These are phyloP conservation scores for Exocentrus adspersus DNA, from an alignment of 2,888 invertebrate species.

Conservation along the genomic window DNA sequence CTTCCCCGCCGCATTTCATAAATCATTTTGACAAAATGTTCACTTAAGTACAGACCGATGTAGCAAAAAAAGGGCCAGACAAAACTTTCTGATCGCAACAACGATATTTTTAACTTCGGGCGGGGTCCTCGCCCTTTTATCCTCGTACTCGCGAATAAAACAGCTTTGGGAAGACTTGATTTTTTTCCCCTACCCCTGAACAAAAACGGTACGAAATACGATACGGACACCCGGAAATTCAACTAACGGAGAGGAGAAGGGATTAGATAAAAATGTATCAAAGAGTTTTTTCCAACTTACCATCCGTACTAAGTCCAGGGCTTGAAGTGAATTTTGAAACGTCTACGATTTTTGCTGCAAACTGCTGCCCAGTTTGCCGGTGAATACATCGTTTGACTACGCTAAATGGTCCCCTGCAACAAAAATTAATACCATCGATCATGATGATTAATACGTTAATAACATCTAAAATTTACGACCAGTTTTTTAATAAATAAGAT, in stretches of 20 bases:
- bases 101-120: neutral
- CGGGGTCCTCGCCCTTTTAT: neutral
- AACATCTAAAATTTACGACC: no score
- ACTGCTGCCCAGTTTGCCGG: constrained; percentile 92
- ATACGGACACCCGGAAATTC: no score
- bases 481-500: no score
- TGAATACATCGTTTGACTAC: constrained; percentile 95
- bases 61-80: constrained; percentile 2
- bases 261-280: no score
- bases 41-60: constrained; percentile 6
- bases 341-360: constrained; percentile 98
- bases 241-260: no score
- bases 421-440: constrained; percentile 31
- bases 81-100: neutral
- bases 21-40: constrained; percentile 12
- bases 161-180: no score
- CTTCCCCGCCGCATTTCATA: neutral
- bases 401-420: constrained; percentile 92
- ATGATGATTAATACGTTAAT: no score
- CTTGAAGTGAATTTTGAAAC: constrained; percentile 97
- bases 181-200: no score
- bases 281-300: constrained; percentile 67
- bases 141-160: constrained; percentile 12
- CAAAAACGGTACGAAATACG: no score
- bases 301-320: constrained; percentile 95